These are phyloP conservation scores for Etia nguti DNA, from an alignment of 2,113 vertebrate species.

Conservation along the genomic window DNA sequence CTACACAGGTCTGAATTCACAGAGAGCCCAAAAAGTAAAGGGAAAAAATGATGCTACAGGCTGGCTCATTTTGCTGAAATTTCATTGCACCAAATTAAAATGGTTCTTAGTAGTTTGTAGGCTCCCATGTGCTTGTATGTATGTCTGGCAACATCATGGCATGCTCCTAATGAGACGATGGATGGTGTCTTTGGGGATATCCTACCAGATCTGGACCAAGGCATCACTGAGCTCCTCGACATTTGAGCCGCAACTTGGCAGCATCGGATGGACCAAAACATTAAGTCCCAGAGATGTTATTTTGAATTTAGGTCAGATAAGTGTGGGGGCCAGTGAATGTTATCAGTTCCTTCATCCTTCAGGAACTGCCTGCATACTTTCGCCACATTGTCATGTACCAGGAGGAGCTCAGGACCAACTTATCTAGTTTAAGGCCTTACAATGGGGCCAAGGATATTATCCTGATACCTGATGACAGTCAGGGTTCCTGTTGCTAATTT, in stretches of 20 bases:
- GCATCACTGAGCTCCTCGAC: rapidly evolving
- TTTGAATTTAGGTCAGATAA: rapidly evolving
- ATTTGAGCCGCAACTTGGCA: neutral
- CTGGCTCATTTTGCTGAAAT: neutral
- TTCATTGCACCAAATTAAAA: neutral
- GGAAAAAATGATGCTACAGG: rapidly evolving
- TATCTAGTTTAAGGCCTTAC: neutral
- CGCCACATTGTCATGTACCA: neutral
- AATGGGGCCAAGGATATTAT: neutral
- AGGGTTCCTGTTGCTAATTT: neutral
- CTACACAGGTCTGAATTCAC: neutral
- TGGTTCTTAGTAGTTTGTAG: neutral
- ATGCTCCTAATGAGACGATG: neutral
- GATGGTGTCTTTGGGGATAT: rapidly evolving
- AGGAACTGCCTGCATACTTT: neutral
- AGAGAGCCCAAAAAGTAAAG: neutral
- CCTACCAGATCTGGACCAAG: neutral
- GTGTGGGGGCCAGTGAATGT: neutral
- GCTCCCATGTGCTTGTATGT: rapidly evolving
- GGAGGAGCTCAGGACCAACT: neutral
- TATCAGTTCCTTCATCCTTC: neutral
- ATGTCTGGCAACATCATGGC: neutral
- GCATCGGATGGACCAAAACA: rapidly evolving
- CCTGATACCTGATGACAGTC: neutral
- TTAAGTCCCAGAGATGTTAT: rapidly evolving